A percentile compares a stretch with the other conserved stretches of the same genome.
phyloP scores from a whole-genome alignment of 2,113 vertebrate genomes.

The Gadus macrocephalus region DNA sequence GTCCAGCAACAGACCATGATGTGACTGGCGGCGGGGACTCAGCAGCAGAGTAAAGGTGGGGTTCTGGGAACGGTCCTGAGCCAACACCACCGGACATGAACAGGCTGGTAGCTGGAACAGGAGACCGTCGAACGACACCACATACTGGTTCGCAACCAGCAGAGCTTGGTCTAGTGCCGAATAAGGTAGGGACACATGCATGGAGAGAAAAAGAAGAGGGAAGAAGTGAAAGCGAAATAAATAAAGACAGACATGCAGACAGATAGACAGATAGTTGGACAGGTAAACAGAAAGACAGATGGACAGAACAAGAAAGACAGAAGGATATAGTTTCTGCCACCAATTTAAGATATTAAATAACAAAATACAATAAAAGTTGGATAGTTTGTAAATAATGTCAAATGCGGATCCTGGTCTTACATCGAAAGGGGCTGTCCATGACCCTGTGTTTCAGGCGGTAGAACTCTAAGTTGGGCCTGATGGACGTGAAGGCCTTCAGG shows the following conservation, averaged over 20 bases:
- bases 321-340: no score
- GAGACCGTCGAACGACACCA: conserved; percentile 79
- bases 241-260: background rate
- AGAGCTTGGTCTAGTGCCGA: conserved; percentile 74
- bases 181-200: background rate
- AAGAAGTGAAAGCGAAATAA: background rate
- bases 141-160: conserved; percentile 73
- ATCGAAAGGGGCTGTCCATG: conserved; percentile 77
- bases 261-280: no score
- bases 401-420: conserved; percentile 50
- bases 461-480: conserved; percentile 69
- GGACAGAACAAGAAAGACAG: background rate
- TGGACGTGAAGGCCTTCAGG: conserved; percentile 55
- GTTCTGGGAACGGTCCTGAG: conserved; percentile 63
- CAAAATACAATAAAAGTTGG: no score
- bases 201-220: background rate
- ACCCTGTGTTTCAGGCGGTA: conserved; percentile 73
- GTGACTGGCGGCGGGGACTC: conserved; percentile 31
- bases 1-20: conserved; percentile 58
- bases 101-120: conserved; percentile 65
- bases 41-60: conserved; percentile 69
- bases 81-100: conserved; percentile 72
- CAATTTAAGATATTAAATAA: no score
- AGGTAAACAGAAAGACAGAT: no score
- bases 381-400: background rate